phyloP scores from a whole-genome alignment of 2,888 invertebrate genomes.

The Fissipunctia ypsillon region DNA sequence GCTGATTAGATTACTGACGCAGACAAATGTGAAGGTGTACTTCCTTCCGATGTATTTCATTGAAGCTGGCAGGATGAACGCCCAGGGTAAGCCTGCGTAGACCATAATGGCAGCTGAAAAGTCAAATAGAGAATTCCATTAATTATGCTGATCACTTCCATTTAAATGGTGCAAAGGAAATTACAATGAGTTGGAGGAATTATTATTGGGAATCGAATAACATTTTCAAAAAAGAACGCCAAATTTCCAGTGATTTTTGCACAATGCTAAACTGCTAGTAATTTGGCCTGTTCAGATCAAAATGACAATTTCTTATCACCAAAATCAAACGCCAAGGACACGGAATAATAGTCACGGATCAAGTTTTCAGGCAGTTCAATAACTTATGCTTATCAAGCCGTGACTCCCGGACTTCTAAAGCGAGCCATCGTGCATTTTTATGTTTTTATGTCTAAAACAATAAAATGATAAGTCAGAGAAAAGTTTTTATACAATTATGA shows the following conservation, averaged over 20 bases:
- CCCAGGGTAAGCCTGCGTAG: slow-evolving; percentile 56
- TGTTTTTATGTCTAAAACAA: too few species aligned
- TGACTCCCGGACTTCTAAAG: too few species aligned
- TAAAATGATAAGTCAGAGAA: too few species aligned
- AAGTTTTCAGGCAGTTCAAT: too few species aligned
- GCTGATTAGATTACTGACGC: slow-evolving; percentile 45
- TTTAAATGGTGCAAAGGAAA: background rate
- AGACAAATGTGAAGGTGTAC: slow-evolving; percentile 43
- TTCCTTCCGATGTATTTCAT: slow-evolving; percentile 56
- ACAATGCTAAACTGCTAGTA: background rate
- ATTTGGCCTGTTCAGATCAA: background rate
- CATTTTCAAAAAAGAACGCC: background rate
- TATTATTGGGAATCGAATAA: background rate
- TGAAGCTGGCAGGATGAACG: slow-evolving; percentile 50
- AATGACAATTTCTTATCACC: background rate
- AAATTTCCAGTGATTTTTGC: background rate
- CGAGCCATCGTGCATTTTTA: too few species aligned
- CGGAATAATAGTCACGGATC: too few species aligned
- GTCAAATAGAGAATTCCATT: background rate
- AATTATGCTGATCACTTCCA: too few species aligned
- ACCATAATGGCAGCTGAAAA: slow-evolving; percentile 60
- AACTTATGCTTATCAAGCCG: too few species aligned
- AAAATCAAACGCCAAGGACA: background rate
- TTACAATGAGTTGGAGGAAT: background rate
- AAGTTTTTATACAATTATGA: background rate